Evolutionary conservation across 2,888 invertebrate species (phyloP), one percentile per base, ranked within the genome.

Genomic region (Cyrtodaria siliqua): DNA sequence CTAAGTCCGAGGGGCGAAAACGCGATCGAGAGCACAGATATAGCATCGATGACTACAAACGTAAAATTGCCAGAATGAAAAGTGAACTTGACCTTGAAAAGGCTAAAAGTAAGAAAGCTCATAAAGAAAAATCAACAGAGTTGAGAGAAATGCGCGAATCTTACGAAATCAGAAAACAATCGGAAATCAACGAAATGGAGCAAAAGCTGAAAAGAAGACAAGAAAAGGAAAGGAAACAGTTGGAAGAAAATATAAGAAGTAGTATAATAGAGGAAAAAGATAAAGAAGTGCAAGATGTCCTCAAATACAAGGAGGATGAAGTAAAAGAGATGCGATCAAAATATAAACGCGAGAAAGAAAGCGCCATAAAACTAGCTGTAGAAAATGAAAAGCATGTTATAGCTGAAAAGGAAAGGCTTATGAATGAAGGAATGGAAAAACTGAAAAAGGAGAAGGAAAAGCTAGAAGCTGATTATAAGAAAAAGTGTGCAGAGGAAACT

Each of bases 241-340:
- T 88, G 29, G 87, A 86, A 63, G 90, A 90, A 55, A 61, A 72
- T 18, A 47, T 75, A 24, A 70, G 61, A 33, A 63, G 33, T 40
- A 75, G 71, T 24, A 77, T 90, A 4, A 70, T 77, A 18, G 89
- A 87, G 62, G 87, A 87, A 47, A 90, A 90, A 66, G 91, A 91
- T 63, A 76, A 84, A 40, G 91, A 91, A 69, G 47, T 91, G 12
- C 85, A 89, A 64, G 86, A 88, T 74, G 85, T 91, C 9, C 63
- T 90, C 0, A 89, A 88, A 69, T 87, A 89, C 57, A 89, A 87
- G 55, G 91, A 91, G 24, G 89, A 90, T 40, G 89, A 90, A 55
- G 50, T 90, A 2, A 84, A 77, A 59, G 81, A 86, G 16, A 47
- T 87, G n/a, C 84, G 81, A 42, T 66, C 75, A 12, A 82, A 79